Percentiles rank a stretch among this genome's conserved stretches.
phyloP scores from a whole-genome alignment of 1,140 invertebrate species.

The Sipha flava region DNA sequence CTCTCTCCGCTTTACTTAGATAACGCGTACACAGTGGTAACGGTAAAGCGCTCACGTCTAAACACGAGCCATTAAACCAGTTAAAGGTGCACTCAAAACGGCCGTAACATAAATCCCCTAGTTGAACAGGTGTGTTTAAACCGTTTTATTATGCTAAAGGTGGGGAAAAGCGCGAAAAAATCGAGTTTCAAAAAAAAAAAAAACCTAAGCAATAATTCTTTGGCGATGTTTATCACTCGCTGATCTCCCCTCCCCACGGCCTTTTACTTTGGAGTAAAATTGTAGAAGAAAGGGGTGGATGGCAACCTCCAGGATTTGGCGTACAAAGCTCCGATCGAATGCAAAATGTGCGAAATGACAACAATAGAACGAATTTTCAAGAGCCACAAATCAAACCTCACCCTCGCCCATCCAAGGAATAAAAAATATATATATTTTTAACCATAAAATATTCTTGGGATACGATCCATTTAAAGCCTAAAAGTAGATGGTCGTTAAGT shows the following conservation, averaged over 20 bases:
- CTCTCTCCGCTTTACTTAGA: not conserved
- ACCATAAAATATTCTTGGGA: constrained; percentile 8
- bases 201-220: constrained; percentile 25
- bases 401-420: not conserved
- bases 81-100: not conserved
- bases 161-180: not conserved
- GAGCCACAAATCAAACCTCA: constrained; percentile 1
- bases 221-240: constrained; percentile 20
- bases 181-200: not conserved
- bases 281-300: not conserved
- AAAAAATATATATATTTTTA: constrained; percentile 18
- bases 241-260: not conserved
- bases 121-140: constrained; percentile 19
- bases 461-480: not conserved
- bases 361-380: constrained; percentile 12
- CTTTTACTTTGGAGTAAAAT: constrained; percentile 7
- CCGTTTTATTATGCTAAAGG: constrained; percentile 13
- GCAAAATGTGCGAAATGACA: constrained; percentile 19
- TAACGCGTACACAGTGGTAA: not conserved
- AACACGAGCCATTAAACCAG: constrained; percentile 11
- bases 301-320: constrained; percentile 10
- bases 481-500: not conserved
- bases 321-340: constrained; percentile 18
- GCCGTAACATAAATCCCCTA: constrained; percentile 10
- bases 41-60: constrained; percentile 12